phyloP scores from a whole-genome alignment of 2,888 invertebrate genomes.

The Incurvaria masculella region DNA sequence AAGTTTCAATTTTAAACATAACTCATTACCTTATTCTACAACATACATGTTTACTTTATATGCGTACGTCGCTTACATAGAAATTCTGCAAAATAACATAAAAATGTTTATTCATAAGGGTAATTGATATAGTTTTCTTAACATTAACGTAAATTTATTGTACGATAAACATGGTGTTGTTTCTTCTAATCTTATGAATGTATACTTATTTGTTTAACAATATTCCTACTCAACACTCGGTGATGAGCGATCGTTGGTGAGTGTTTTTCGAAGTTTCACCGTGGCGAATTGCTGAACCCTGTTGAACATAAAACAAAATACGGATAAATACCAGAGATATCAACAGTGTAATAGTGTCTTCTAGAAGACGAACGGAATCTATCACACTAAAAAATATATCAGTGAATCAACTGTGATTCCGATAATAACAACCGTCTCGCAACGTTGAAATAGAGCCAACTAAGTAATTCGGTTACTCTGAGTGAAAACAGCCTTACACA shows the following conservation, averaged over 20 bases:
- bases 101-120: conserved; percentile 3
- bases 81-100: conserved; percentile 1
- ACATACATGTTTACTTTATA: background rate
- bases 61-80: background rate
- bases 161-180: background rate
- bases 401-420: too few relatives aligned
- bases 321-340: conserved; percentile 2
- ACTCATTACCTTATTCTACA: too few relatives aligned
- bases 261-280: conserved; percentile 82
- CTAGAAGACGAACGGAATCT: background rate
- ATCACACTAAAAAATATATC: conserved; percentile 1
- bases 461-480: too few relatives aligned
- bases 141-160: background rate
- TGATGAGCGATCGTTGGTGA: conserved; percentile 83
- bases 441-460: too few relatives aligned
- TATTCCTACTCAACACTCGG: conserved; percentile 61
- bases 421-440: too few relatives aligned
- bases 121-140: conserved; percentile 4
- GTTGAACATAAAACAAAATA: conserved; percentile 35
- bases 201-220: background rate
- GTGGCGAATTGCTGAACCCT: conserved; percentile 87
- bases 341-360: background rate
- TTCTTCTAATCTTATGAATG: background rate
- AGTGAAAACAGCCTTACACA: background rate
- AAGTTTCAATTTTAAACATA: too few relatives aligned